Evolutionary conservation across 2,888 invertebrate genomes (phyloP), one percentile per base, ranked within the genome.

Genomic region (Chironomus tentans): DNA sequence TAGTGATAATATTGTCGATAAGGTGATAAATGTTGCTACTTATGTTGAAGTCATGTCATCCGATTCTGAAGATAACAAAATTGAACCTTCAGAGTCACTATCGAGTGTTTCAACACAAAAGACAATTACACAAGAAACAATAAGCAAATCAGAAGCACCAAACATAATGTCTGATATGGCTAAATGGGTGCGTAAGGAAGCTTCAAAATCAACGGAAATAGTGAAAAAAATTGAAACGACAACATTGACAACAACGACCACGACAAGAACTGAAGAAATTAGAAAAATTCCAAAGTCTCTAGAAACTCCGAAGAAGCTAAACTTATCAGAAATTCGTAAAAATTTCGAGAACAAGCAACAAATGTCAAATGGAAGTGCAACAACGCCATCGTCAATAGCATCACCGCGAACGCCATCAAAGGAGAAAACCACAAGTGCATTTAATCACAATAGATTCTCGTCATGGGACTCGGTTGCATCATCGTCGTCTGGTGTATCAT

Each of bases 401-500:
- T 22, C 50, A 15, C 22, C 73, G n/a, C 21, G 50, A 56, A 68
- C 68, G 38, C 62, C 77, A 68, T 56, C 70, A 24, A 77, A 78
- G 48, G 78, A 78, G n/a, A 78, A 77, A 48, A 47, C 71, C 10
- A 38, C 48, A 24, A 82, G 83, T 15, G 56, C 56, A 56, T 56
- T 56, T 56, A 56, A 56, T 71, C 84, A 84, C 68, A 84, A 84
- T 71, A 80, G 84, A 46, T 84, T 83, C 78, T 83, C 84, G 0
- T 84, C 84, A 3, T 77, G 84, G 78, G 84, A 84, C 68, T 84
- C 84, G 2, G 79, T 84, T 77, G 83, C 84, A 7, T 84, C 84
- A 1, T 83, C 83, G 22, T 84, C 83, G 2, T 83, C 83, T 21
- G 84, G 84, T 12, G 83, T 84, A 2, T 83, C 83, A n/a, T 74